Evolutionary conservation across 2,888 invertebrate genomes (phyloP).

Genomic region (Agriopis marginaria): DNA sequence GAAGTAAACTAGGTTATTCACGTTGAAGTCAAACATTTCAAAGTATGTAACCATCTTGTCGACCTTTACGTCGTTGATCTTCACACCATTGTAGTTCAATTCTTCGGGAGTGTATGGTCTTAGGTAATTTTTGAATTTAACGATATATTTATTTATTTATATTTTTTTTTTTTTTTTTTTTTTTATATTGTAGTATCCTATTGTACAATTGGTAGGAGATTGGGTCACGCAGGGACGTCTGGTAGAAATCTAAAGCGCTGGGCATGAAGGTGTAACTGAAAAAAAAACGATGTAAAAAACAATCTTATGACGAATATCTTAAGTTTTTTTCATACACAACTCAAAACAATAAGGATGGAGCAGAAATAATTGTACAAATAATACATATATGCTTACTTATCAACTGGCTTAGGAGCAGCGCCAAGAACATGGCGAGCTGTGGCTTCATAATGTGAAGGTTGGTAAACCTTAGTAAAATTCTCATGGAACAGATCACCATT

Average conservation of each 20-base stretch:
- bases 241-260: slow-evolving; percentile 87
- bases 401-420: slow-evolving; percentile 58
- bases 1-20: slow-evolving; percentile 82
- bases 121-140: slow-evolving; percentile 87
- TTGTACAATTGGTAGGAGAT: slow-evolving; percentile 90
- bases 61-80: slow-evolving; percentile 87
- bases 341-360: no score
- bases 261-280: slow-evolving; percentile 80
- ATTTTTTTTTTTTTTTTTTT: no score
- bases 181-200: slow-evolving; percentile 84
- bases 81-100: slow-evolving; percentile 86
- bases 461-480: slow-evolving; percentile 61
- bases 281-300: slow-evolving; percentile 12
- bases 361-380: no score
- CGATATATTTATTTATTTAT: no score
- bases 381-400: slow-evolving; percentile 57
- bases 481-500: slow-evolving; percentile 81
- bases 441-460: slow-evolving; percentile 85
- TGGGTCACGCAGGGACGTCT: slow-evolving; percentile 90
- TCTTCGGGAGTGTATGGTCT: slow-evolving; percentile 86
- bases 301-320: background rate
- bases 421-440: slow-evolving; percentile 80
- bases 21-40: slow-evolving; percentile 88
- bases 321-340: no score
- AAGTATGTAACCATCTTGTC: slow-evolving; percentile 89